Base-by-base conservation (phyloP, 2,888 invertebrate genomes). In the Agapostemon virescens region DNA sequence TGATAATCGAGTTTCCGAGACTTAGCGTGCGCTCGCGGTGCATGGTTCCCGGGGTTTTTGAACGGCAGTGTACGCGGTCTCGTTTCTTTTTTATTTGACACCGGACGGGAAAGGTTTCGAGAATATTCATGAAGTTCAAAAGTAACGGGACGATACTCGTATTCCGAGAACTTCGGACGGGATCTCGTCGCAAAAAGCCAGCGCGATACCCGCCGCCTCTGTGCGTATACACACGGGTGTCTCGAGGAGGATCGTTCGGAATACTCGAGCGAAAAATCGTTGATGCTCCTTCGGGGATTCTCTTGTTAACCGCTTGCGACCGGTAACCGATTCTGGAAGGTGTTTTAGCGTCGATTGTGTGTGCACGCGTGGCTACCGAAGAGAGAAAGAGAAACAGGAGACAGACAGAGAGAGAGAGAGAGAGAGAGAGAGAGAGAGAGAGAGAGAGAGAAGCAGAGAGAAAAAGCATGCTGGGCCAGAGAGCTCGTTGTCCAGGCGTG, bases 101-200 rank as follows among this genome's bases (percentile, higher is more conserved):
- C 49, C 15, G 61, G n/a, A 26, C 63, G 26, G 49, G 55, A 52
- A 40, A 20, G 58, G 49, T 42, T 58, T 20, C 55, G 42, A 67
- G 82, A 81, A 77, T 82, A 82, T 82, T 81, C 82, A 82, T 69
- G 68, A 77, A 79, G 79, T 66, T 70, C 52, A 69, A 58, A 69
- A 81, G 70, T 81, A 80, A 79, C 79, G 80, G 79, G 49, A 64
- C 78, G 78, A 55, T 36, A 23, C 77, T 40, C 61, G 77, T 70
- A 58, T 61, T 26, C 71, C 30, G 45, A 33, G 52, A 30, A 72
- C 42, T 72, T 77, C 11, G 33, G 36, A 26, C 33, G 58, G 13
- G 15, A 69, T 30, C 66, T 23, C 11, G n/a, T 72, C 42, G 78
- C n/a, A 52, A 68, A 68, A 71, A 68, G 70, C 58, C 61, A 70